Conservation (phyloP, 2,888 invertebrate species). For the Iphiclides podalirius region DNA sequence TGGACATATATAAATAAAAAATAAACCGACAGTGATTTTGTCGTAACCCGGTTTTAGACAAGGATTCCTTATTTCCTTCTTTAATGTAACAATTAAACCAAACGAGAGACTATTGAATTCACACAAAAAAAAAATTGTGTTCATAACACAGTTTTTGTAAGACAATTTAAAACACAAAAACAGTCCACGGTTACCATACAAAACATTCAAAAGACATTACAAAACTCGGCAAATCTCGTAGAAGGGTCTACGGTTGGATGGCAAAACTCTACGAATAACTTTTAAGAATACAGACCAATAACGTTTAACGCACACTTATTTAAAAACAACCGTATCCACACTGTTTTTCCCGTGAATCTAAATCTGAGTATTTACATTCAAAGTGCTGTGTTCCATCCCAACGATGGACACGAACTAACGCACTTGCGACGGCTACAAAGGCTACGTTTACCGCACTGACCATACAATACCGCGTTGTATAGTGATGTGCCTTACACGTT, state of each 20-base stretch:
- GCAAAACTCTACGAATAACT: slow-evolving; percentile 28
- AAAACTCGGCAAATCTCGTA: slow-evolving; percentile 6
- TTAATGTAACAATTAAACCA: no score
- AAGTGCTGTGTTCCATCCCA: slow-evolving; percentile 15
- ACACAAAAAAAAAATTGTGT: no score
- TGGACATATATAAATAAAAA: no score
- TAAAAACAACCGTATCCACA: slow-evolving; percentile 5
- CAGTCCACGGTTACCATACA: not conserved
- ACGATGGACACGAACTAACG: slow-evolving; percentile 22
- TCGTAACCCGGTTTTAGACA: no score
- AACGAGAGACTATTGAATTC: no score
- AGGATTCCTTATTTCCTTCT: no score
- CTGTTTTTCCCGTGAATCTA: slow-evolving; percentile 5
- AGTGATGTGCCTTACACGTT: slow-evolving; percentile 29
- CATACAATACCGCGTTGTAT: slow-evolving; percentile 14
- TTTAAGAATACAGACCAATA: slow-evolving; percentile 18
- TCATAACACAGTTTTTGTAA: no score
- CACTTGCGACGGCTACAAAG: slow-evolving; percentile 17
- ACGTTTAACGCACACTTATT: slow-evolving; percentile 1
- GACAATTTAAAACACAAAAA: slow-evolving; percentile 10
- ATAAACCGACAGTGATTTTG: no score
- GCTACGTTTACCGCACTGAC: slow-evolving; percentile 24
- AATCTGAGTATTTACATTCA: not conserved
- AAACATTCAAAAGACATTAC: no score
- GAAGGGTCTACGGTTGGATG: slow-evolving; percentile 11